phyloP scores from a whole-genome alignment of 2,113 vertebrate species.

The Elachura formosa region DNA sequence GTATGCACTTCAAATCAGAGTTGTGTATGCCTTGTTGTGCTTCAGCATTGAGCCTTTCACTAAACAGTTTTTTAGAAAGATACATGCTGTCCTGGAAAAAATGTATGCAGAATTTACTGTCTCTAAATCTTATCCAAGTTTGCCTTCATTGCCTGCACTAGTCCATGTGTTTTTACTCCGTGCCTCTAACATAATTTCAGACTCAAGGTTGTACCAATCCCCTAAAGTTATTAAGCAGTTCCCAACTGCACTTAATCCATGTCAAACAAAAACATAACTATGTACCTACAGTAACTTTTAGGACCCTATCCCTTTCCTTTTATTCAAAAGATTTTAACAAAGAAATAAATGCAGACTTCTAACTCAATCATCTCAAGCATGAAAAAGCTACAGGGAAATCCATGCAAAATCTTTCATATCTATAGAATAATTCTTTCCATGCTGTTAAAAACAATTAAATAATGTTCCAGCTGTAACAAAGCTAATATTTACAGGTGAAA shows the following conservation, averaged over 20 bases:
- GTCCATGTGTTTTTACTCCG: neutral
- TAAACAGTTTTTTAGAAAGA: neutral
- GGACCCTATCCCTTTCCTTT: neutral
- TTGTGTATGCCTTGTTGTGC: neutral
- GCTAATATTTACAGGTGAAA: neutral
- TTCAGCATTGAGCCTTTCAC: neutral
- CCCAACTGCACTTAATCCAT: neutral
- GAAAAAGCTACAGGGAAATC: neutral
- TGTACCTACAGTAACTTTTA: neutral
- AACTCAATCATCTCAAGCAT: neutral
- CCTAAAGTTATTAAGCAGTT: neutral
- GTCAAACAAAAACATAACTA: neutral
- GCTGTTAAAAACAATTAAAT: neutral
- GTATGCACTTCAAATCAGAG: neutral
- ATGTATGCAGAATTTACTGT: neutral
- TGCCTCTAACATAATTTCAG: neutral
- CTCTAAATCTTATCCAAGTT: neutral
- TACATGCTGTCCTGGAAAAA: neutral
- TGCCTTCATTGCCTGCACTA: neutral
- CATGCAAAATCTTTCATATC: neutral
- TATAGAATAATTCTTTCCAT: neutral
- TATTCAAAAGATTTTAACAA: neutral
- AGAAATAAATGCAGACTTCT: neutral
- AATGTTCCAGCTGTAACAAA: neutral
- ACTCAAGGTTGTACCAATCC: neutral